Evolutionary conservation across 2,113 vertebrate species (phyloP).

Genomic region (Embiotoca jacksoni): DNA sequence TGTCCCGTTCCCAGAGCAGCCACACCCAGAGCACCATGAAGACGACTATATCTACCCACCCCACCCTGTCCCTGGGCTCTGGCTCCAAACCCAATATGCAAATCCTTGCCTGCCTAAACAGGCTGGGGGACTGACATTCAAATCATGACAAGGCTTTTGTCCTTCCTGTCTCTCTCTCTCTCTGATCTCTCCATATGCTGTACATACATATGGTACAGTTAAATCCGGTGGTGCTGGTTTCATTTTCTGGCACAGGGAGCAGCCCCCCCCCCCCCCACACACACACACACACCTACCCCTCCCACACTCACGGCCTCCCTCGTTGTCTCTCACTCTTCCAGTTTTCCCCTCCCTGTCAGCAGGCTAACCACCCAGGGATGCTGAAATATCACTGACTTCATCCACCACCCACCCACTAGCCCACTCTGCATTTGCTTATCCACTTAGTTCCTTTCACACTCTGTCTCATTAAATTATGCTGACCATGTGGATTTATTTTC

Average conservation of each 20-base stretch:
- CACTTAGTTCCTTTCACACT: constrained; percentile 72
- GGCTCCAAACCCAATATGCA: constrained; percentile 70
- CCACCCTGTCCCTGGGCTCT: constrained; percentile 52
- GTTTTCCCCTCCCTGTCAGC: constrained; percentile 57
- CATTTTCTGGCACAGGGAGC: constrained; percentile 35
- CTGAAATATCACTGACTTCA: constrained; percentile 78
- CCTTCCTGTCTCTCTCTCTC: constrained; percentile 32
- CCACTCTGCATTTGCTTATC: constrained; percentile 70
- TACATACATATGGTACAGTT: constrained; percentile 30
- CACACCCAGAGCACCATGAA: constrained; percentile 68
- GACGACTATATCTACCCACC: constrained; percentile 50
- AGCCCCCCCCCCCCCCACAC: neutral
- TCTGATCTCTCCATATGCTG: constrained; percentile 50
- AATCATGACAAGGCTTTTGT: constrained; percentile 66
- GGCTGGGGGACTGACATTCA: constrained; percentile 59
- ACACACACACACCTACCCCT: neutral
- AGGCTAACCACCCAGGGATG: constrained; percentile 64
- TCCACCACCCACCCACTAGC: constrained; percentile 58
- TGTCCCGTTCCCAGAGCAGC: constrained; percentile 57
- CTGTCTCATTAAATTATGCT: constrained; percentile 75
- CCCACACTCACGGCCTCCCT: constrained; percentile 39
- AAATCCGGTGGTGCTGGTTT: constrained; percentile 43
- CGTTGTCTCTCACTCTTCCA: constrained; percentile 50
- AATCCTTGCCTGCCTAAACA: constrained; percentile 75
- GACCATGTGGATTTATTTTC: constrained; percentile 51